phyloP scores from a whole-genome alignment of 1,140 invertebrate species.

The Drosophila lacteicornis region DNA sequence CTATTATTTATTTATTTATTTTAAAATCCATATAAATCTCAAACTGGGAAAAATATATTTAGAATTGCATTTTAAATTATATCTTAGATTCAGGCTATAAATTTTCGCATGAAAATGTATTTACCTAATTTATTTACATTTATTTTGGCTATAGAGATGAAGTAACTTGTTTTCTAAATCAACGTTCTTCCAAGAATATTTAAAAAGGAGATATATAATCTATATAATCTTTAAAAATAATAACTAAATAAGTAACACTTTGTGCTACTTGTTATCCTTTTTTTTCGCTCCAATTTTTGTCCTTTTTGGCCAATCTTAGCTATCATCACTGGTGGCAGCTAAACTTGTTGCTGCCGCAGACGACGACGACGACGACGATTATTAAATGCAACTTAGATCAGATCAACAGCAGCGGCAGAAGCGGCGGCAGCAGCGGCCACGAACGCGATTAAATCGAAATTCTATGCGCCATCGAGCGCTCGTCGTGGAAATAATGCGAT shows the following conservation, averaged over 20 bases:
- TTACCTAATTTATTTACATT: too few relatives aligned
- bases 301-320: neutral
- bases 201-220: too few relatives aligned
- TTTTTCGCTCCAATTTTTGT: neutral
- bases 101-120: too few relatives aligned
- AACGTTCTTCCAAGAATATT: too few relatives aligned
- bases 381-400: slow-evolving; percentile 83
- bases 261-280: too few relatives aligned
- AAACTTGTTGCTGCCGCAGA: slow-evolving; percentile 68
- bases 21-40: too few relatives aligned
- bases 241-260: neutral
- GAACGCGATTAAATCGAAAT: slow-evolving; percentile 81
- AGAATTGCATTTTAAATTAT: too few relatives aligned
- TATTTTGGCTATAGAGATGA: too few relatives aligned
- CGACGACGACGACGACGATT: slow-evolving; percentile 61
- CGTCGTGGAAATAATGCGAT: slow-evolving; percentile 12
- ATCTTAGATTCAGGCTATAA: too few relatives aligned
- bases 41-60: too few relatives aligned
- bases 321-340: slow-evolving; percentile 40
- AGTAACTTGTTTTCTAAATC: too few relatives aligned
- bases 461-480: slow-evolving; percentile 68
- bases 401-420: slow-evolving; percentile 57
- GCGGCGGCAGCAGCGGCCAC: slow-evolving; percentile 26
- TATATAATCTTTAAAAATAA: neutral
- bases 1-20: too few relatives aligned